Conservation (phyloP, 2,113 vertebrate genomes). For the Crotophaga sulcirostris region DNA sequence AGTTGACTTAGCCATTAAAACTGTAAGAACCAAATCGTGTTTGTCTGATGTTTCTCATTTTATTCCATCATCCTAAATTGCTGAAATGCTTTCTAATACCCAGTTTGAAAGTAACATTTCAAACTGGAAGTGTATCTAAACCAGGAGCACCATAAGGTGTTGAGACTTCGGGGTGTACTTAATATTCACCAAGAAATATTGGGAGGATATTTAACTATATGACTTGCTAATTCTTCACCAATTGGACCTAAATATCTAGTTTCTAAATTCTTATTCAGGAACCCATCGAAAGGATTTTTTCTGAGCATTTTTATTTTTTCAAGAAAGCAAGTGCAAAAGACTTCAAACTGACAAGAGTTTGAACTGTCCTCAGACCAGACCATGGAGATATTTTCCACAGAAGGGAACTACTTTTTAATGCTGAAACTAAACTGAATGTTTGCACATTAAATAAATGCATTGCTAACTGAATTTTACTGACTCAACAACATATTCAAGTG, state of each 20-base stretch:
- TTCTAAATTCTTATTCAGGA: not conserved
- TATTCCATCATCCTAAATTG: not conserved
- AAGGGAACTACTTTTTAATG: not conserved
- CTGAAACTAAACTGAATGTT: not conserved
- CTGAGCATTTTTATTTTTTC: not conserved
- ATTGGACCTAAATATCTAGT: not conserved
- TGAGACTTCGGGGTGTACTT: not conserved
- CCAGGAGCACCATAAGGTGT: not conserved
- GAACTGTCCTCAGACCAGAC: not conserved
- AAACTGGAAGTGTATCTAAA: not conserved
- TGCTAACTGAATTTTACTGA: not conserved
- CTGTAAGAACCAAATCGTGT: not conserved
- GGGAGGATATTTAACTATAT: not conserved
- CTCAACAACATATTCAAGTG: not conserved
- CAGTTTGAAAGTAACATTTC: not conserved
- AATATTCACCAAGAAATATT: not conserved
- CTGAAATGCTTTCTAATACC: not conserved
- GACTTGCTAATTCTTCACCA: not conserved
- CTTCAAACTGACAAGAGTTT: not conserved
- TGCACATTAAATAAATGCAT: not conserved
- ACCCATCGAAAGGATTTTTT: not conserved
- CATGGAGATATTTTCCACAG: not conserved
- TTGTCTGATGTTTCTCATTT: not conserved
- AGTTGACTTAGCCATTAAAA: not conserved
- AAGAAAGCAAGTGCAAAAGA: not conserved